Evolutionary conservation across 2,113 vertebrate species (phyloP), one percentile per base, ranked within the genome.

Genomic region (Meles meles): DNA sequence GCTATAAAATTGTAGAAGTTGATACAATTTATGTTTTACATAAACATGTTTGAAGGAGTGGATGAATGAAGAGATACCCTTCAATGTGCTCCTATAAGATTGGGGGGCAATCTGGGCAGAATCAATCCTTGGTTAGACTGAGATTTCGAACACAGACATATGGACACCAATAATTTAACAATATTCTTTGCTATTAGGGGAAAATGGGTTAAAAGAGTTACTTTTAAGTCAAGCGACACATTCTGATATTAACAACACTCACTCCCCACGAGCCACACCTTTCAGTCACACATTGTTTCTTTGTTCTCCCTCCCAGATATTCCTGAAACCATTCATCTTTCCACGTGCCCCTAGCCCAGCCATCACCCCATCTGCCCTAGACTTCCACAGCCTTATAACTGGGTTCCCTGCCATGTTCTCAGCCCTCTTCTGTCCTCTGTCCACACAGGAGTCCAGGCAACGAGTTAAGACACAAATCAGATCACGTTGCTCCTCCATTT

Each of bases 211-310:
- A 71, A 91, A 90, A 72, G 69, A 72, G 69, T 71, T 67, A 67
- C 81, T 96, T 93, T 82, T 71, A 97, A 91, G 87, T 87, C 49
- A 65, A 96, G 57, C 39, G 83, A 55, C 47, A 49, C 20, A 91
- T 65, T 93, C 27, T 52, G 44, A 67, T 65, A 83, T 72, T 88
- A 88, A 49, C 42, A 90, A 90, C 39, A 74, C 44, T 31, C 42
- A 61, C 25, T 34, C 37, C 39, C 20, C 47, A 69, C 4, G 34
- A 94, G 27, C 42, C 74, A 83, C 7, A 69, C 11, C 27, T 65
- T 69, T 77, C 7, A 76, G 49, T 79, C 11, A 69, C 12, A 34
- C 21, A 88, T 90, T 79, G 49, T 79, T 82, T 88, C 18, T 55
- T 55, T 57, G 52, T 69, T 76, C 37, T 67, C 91, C 77, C 67